Evolutionary conservation across 2,113 vertebrate genomes (phyloP).

Genomic region (Panthera leo): DNA sequence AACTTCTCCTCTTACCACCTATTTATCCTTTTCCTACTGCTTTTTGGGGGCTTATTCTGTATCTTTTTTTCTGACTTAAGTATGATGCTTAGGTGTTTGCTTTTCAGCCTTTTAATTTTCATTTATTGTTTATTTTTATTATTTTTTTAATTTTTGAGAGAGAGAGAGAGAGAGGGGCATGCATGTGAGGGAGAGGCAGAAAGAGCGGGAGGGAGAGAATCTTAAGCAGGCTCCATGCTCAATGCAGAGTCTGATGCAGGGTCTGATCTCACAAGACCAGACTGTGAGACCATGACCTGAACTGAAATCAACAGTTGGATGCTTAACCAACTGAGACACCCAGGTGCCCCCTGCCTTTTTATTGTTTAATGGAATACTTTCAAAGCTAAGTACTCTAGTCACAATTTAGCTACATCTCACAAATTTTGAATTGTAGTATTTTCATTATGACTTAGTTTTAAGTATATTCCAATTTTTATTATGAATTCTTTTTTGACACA

Average conservation of each 20-base stretch:
- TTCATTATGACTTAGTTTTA: conserved; percentile 20
- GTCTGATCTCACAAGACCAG: neutral
- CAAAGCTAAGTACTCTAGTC: neutral
- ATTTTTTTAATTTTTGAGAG: neutral
- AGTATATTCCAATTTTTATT: neutral
- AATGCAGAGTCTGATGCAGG: neutral
- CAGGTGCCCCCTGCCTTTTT: neutral
- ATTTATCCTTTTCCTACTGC: neutral
- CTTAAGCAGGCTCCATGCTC: neutral
- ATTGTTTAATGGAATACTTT: neutral
- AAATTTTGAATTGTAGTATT: neutral
- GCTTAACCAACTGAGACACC: neutral
- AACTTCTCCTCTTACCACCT: neutral
- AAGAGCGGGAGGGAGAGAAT: neutral
- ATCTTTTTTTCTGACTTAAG: conserved; percentile 37
- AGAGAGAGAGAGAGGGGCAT: neutral
- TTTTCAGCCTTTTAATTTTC: neutral
- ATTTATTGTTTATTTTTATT: neutral
- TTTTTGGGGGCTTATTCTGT: neutral
- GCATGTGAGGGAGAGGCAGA: neutral
- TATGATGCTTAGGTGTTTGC: neutral
- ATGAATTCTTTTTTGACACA: neutral
- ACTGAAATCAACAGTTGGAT: neutral
- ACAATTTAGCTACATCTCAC: neutral
- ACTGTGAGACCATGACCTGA: neutral